These are phyloP conservation scores for Zaprionus kolodkinae DNA, from an alignment of 1,140 invertebrate genomes.

Conservation along the genomic window DNA sequence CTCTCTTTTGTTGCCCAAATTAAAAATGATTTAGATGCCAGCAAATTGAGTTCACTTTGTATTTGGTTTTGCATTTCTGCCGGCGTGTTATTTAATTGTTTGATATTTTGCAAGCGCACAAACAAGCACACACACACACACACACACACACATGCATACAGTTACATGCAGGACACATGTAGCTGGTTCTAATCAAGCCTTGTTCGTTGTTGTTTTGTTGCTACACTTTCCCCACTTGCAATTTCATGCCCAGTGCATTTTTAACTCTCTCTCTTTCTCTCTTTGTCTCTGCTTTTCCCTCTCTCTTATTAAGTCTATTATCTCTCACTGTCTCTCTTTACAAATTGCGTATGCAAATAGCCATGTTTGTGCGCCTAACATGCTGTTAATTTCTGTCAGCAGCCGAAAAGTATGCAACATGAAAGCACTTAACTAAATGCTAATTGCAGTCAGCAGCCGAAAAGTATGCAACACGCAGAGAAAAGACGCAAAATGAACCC, in stretches of 20 bases:
- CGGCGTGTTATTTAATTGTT: constrained; percentile 76
- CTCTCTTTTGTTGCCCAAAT: constrained; percentile 65
- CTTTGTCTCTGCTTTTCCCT: neutral
- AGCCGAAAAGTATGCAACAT: neutral
- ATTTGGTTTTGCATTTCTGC: constrained; percentile 57
- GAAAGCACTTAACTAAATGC: constrained; percentile 61
- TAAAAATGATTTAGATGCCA: constrained; percentile 81
- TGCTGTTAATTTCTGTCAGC: constrained; percentile 70
- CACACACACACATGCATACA: constrained; percentile 22
- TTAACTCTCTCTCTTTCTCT: neutral
- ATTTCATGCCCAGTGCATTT: constrained; percentile 59
- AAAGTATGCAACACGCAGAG: constrained; percentile 31
- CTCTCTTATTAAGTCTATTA: neutral
- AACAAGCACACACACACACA: constrained; percentile 13
- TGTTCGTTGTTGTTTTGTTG: constrained; percentile 41
- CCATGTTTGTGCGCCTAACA: constrained; percentile 51
- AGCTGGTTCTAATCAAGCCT: constrained; percentile 58
- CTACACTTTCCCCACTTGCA: constrained; percentile 35
- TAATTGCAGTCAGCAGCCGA: constrained; percentile 61
- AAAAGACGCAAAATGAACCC: neutral
- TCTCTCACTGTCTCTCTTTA: neutral
- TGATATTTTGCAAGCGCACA: constrained; percentile 53
- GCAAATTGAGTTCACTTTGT: constrained; percentile 76
- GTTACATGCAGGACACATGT: constrained; percentile 10
- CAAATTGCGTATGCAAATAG: constrained; percentile 10